These are phyloP conservation scores for Pseudachorutes palmiensis DNA, from an alignment of 1,140 invertebrate species.

Conservation along the genomic window DNA sequence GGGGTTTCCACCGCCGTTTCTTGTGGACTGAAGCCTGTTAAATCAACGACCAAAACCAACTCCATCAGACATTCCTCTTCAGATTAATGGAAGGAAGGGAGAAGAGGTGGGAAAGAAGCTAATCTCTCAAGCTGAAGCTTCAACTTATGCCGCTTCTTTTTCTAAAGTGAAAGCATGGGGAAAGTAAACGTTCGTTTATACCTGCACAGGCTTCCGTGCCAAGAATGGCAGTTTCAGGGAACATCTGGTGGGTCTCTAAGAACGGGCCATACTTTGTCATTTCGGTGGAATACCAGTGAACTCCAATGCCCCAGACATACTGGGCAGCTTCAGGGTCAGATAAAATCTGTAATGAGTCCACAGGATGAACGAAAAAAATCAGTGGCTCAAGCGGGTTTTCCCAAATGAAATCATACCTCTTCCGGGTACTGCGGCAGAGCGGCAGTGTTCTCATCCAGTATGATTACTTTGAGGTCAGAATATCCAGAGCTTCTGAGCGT, in stretches of 20 bases:
- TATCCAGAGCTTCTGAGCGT: slow-evolving; percentile 50
- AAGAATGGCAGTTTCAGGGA: slow-evolving; percentile 64
- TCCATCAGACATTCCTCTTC: neutral
- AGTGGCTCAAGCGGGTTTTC: neutral
- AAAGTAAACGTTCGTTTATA: slow-evolving; percentile 11
- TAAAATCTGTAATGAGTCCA: too few species aligned
- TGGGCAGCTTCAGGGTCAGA: slow-evolving; percentile 48
- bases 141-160: neutral
- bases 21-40: neutral
- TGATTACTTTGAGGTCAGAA: slow-evolving; percentile 54
- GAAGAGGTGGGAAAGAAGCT: neutral
- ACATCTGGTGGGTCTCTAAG: slow-evolving; percentile 47
- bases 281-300: slow-evolving; percentile 67
- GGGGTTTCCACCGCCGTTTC: neutral
- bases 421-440: slow-evolving; percentile 55
- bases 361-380: slow-evolving; percentile 1
- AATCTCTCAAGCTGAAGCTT: neutral
- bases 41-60: slow-evolving; percentile 2
- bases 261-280: slow-evolving; percentile 49
- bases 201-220: slow-evolving; percentile 66
- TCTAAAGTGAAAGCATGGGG: too few species aligned
- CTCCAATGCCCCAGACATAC: slow-evolving; percentile 68
- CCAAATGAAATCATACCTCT: slow-evolving; percentile 45
- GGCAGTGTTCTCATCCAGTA: slow-evolving; percentile 61
- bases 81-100: neutral